A percentile compares a stretch with the other conserved stretches of the same genome.
Conservation (phyloP, 2,888 invertebrate genomes). For the Candidula unifasciata region DNA sequence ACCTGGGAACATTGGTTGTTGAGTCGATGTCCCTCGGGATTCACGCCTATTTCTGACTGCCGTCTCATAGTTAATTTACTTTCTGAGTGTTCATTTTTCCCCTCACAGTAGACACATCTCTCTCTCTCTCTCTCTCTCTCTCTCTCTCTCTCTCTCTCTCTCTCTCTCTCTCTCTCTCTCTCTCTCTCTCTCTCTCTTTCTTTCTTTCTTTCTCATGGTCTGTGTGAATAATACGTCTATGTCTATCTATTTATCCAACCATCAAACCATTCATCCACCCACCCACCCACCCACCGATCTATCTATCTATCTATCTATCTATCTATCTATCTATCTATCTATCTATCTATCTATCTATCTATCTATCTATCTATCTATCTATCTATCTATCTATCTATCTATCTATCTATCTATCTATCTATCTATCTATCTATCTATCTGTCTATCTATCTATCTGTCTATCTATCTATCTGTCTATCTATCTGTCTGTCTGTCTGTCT, state of each 20-base stretch:
- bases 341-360: not conserved
- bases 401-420: not conserved
- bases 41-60: not conserved
- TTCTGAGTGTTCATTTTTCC: not conserved
- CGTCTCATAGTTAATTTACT: constrained; percentile 13
- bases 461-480: no score
- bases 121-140: not conserved
- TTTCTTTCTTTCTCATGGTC: no score
- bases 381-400: not conserved
- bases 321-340: not conserved
- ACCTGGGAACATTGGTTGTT: not conserved
- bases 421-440: not conserved
- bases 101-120: not conserved
- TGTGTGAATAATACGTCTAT: no score
- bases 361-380: no score
- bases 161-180: not conserved
- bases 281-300: no score
- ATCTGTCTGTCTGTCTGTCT: no score
- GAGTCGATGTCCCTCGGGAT: not conserved
- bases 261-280: no score
- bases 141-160: not conserved
- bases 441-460: not conserved
- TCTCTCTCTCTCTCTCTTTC: not conserved
- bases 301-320: not conserved
- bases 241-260: no score